These are phyloP conservation scores for Limulus polyphemus DNA, from an alignment of 2,888 invertebrate species.

Conservation along the genomic window DNA sequence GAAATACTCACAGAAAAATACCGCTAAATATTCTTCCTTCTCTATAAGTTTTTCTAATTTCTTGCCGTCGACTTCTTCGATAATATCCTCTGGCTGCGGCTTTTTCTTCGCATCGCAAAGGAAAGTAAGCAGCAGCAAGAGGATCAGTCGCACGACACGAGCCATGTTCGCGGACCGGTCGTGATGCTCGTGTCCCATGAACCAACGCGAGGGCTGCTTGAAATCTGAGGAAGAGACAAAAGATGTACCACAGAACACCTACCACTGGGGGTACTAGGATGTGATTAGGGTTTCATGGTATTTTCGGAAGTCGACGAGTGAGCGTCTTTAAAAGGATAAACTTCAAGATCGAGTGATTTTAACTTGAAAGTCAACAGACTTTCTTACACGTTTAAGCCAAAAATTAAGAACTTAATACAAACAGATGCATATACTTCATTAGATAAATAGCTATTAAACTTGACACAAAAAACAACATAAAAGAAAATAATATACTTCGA, in stretches of 20 bases:
- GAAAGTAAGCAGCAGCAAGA: constrained; percentile 4
- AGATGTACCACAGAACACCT: too few relatives aligned
- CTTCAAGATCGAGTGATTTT: too few relatives aligned
- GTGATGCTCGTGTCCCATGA: neutral
- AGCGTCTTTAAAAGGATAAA: too few relatives aligned
- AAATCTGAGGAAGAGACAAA: constrained; percentile 3
- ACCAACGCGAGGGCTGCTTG: constrained; percentile 2
- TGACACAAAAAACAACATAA: too few relatives aligned
- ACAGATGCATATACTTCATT: too few relatives aligned
- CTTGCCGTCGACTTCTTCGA: constrained; percentile 86
- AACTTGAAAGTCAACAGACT: too few relatives aligned
- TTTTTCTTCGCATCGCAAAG: constrained; percentile 6
- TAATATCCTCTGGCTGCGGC: constrained; percentile 40
- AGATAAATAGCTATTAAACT: too few relatives aligned
- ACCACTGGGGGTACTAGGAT: too few relatives aligned
- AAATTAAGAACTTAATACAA: too few relatives aligned
- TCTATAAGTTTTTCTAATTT: constrained; percentile 76
- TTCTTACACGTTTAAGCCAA: too few relatives aligned
- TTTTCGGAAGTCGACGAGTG: neutral
- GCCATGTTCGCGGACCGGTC: constrained; percentile 1
- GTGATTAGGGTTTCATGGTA: neutral
- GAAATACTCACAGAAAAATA: constrained; percentile 81
- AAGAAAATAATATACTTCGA: too few relatives aligned
- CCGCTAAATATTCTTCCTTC: constrained; percentile 87
- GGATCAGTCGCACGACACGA: constrained; percentile 1